Base-by-base conservation (phyloP, 2,888 invertebrate species). In the Cryptops parisi region DNA sequence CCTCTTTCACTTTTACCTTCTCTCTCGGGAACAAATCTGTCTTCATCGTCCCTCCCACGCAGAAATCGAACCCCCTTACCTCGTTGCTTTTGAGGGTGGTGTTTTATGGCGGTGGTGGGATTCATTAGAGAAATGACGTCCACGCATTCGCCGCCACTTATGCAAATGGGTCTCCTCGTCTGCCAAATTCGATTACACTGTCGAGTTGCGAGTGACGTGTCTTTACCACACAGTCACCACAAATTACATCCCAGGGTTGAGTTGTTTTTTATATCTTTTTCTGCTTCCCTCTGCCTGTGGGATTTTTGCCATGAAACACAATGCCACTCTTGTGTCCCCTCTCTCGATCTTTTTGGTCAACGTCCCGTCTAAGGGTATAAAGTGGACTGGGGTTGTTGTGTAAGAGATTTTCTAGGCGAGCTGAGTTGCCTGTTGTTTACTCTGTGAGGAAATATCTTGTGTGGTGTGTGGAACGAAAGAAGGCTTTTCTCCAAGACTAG, bases 51-150 rank as follows among this genome's bases (percentile, higher is more conserved):
- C 33, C 15, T 15, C 33, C 15, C 33, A 9, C 33, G 9, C 15
- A 15, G 9, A 33, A 33, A 6, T 33, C 15, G 33, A 6, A 9
- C 15, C 33, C 33, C 6, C 15, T 33, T 33, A 9, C 33, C 15
- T 33, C 33, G 33, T 33, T 33, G 9, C 15, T 33, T 33, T 33
- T 33, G 9, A 33, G 33, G 33, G 33, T 33, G 15, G 15, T 45
- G 22, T 45, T 45, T 45, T 45, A 45, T 45, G 45, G 45, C 23
- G n/a, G 22, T 22, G 22, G 21, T 21, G 45, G 45, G 45, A 45
- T 17, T 45, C 45, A 45, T 45, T 45, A 45, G 45, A 17, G 33
- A 33, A 15, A 33, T 33, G 33, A 33, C 33, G 33, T 33, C 33
- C 9, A 33, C 9, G 33, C 9, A 33, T 6, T 15, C 9, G 6